Evolutionary conservation across 2,888 invertebrate species (phyloP), one percentile per base, ranked within the genome.

Genomic region (Acronicta psi): DNA sequence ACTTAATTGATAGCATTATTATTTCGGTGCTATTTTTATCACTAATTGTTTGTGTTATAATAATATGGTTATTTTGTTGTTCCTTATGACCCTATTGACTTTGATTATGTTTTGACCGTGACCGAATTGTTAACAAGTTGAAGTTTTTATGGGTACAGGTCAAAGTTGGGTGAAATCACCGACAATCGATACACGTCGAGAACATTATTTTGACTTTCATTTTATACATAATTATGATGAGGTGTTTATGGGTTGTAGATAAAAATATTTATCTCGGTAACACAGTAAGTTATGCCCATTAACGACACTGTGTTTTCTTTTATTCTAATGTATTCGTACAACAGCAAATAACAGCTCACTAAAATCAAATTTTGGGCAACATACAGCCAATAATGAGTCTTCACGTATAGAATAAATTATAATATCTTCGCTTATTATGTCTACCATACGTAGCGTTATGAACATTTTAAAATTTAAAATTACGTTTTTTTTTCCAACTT

Each of bases 81-180:
- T 62, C 59, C 66, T 75, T 66, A 73, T 72, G 66, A 46, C 41
- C 58, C 18, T 60, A 55, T 62, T 66, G 69, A 59, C 45, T 69
- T 59, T 57, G 37, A 52, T 50, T 58, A 23, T 56, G 43, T 38
- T 43, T 2, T n/a, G 67, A 10, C 73, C 76, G 17, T 75, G 73
- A 75, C 67, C 64, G 44, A 25, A 13, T 43, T 53, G 34, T 43
- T 55, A 44, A 47, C 13, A 53, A 57, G 51, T 63, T 53, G 20
- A 55, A 44, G 54, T 61, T 34, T 34, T 53, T 51, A 41, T 16
- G 17, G 17, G 57, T 58, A 51, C 69, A 54, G 59, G 73, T 73
- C 69, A 75, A 60, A 66, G 53, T 57, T 47, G 46, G 29, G 43
- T 49, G 29, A 58, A 69, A 47, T 64, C 47, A 45, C 61, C 50